Percentiles rank a stretch among this genome's conserved stretches.
phyloP scores from a whole-genome alignment of 2,113 vertebrate genomes.

The Galbula dea region DNA sequence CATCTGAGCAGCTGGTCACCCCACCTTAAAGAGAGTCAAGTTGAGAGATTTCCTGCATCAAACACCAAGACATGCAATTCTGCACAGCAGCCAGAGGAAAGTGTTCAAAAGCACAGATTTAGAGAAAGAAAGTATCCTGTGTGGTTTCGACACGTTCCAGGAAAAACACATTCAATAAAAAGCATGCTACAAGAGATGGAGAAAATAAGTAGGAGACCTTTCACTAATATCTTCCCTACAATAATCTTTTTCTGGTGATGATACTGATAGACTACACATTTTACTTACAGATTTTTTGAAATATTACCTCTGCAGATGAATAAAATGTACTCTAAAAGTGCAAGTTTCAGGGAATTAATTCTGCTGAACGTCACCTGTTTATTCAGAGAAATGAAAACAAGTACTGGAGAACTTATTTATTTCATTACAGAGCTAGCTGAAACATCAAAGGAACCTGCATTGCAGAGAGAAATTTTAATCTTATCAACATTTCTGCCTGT shows the following conservation, averaged over 20 bases:
- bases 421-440: constrained; percentile 30
- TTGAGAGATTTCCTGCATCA: neutral
- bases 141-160: neutral
- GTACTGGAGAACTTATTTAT: constrained; percentile 36
- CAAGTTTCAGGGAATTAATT: constrained; percentile 47
- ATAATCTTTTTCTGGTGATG: constrained; percentile 23
- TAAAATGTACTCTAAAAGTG: constrained; percentile 39
- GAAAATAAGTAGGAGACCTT: neutral
- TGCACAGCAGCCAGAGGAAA: neutral
- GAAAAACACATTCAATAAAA: constrained; percentile 1
- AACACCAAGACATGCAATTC: neutral
- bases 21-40: constrained; percentile 77
- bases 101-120: neutral
- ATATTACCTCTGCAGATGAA: constrained; percentile 38
- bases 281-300: constrained; percentile 28
- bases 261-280: constrained; percentile 20
- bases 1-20: constrained; percentile 86
- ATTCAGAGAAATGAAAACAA: constrained; percentile 50
- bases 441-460: constrained; percentile 49
- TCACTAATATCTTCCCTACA: constrained; percentile 2
- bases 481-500: constrained; percentile 64
- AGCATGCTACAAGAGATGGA: neutral
- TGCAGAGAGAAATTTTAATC: constrained; percentile 54
- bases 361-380: constrained; percentile 49
- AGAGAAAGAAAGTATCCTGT: neutral